Percentiles rank a stretch among this genome's conserved stretches.
Evolutionary conservation across 2,888 invertebrate species (phyloP).

Genomic region (Autographa pulchrina): DNA sequence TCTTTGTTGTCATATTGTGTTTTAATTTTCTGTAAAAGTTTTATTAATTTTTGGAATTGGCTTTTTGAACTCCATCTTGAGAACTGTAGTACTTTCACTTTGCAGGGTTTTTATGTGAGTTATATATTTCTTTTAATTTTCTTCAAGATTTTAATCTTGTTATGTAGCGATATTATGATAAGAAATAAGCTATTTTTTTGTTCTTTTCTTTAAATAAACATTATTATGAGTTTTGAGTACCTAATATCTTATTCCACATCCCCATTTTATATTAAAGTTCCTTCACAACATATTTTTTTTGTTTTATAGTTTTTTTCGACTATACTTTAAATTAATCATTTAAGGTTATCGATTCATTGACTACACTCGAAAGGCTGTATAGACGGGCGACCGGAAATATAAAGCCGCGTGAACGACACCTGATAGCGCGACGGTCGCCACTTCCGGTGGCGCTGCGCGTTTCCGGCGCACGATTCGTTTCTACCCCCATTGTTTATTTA

Average conservation of each 20-base stretch:
- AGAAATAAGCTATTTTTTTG: too few relatives aligned
- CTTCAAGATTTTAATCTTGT: too few relatives aligned
- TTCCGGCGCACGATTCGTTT: constrained; percentile 66
- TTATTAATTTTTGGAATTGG: not conserved
- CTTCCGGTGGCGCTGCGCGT: constrained; percentile 65
- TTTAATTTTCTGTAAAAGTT: constrained; percentile 19
- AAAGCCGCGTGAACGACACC: constrained; percentile 67
- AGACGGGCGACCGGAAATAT: constrained; percentile 56
- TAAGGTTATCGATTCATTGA: constrained; percentile 34
- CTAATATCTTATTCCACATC: too few relatives aligned
- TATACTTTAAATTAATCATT: not conserved
- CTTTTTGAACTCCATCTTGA: not conserved
- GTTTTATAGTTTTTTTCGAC: not conserved
- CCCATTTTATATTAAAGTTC: too few relatives aligned
- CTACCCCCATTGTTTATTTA: constrained; percentile 71
- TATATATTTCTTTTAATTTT: not conserved
- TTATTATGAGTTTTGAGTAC: too few relatives aligned
- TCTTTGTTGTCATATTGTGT: constrained; percentile 19
- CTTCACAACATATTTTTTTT: too few relatives aligned
- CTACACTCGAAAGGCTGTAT: constrained; percentile 28
- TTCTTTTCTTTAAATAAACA: too few relatives aligned
- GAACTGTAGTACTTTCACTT: not conserved
- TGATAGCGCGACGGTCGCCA: constrained; percentile 67
- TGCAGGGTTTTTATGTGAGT: not conserved
- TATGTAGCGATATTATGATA: too few relatives aligned